Percentiles rank a stretch among this genome's conserved stretches.
Evolutionary conservation across 2,113 vertebrate genomes (phyloP).

Genomic region (Urocolius indicus): DNA sequence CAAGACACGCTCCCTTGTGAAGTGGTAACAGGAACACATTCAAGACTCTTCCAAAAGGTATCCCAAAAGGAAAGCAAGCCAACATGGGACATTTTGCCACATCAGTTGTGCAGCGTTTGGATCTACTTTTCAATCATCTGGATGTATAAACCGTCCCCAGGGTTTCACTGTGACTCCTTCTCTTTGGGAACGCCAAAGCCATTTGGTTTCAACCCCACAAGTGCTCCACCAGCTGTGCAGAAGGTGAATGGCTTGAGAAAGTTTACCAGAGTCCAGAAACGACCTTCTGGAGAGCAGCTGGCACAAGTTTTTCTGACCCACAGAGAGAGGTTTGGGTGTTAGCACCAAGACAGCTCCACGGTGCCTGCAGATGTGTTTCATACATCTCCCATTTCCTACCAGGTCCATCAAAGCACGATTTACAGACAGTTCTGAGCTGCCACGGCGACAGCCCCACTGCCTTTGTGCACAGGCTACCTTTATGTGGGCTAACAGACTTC

Average conservation of each 20-base stretch:
- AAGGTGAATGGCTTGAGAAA: not conserved
- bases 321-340: not conserved
- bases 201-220: not conserved
- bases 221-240: not conserved
- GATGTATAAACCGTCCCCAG: not conserved
- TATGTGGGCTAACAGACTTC: not conserved
- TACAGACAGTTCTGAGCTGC: not conserved
- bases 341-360: not conserved
- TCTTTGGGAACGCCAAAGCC: not conserved
- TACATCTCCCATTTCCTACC: not conserved
- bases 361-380: not conserved
- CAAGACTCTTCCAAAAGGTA: not conserved
- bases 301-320: not conserved
- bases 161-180: not conserved
- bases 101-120: fast-evolving
- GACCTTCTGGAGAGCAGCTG: not conserved
- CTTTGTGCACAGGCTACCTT: not conserved
- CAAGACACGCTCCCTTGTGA: not conserved
- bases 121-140: not conserved
- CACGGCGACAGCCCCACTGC: not conserved
- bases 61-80: not conserved
- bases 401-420: not conserved
- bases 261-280: not conserved
- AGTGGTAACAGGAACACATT: not conserved
- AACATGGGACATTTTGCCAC: not conserved